Conservation (phyloP, 1,140 invertebrate genomes). For the Neocloeon triangulifer region DNA sequence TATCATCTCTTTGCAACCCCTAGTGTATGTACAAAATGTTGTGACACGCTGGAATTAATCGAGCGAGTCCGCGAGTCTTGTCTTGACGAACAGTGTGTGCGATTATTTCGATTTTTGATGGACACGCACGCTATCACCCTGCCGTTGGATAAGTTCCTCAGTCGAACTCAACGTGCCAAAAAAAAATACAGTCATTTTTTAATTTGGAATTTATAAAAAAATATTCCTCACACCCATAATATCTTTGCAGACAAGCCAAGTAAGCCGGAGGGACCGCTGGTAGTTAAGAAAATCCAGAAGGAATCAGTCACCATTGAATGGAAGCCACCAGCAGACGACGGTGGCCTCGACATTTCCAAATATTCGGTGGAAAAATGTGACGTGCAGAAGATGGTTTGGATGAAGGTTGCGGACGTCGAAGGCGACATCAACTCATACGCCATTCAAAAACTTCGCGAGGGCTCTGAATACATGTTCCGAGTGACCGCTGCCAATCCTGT, state of each 20-base stretch:
- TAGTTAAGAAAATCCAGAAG: constrained; percentile 45
- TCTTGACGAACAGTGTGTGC: too few relatives aligned
- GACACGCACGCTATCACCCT: constrained; percentile 20
- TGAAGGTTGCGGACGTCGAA: constrained; percentile 51
- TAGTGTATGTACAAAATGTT: too few relatives aligned
- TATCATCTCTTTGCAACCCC: too few relatives aligned
- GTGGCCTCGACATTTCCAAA: constrained; percentile 50
- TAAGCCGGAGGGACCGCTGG: constrained; percentile 51
- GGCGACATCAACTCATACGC: constrained; percentile 42
- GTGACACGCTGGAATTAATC: too few relatives aligned
- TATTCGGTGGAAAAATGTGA: constrained; percentile 67
- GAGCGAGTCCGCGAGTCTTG: too few relatives aligned
- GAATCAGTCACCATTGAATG: constrained; percentile 52
- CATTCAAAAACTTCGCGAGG: constrained; percentile 51
- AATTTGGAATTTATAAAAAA: constrained; percentile 3
- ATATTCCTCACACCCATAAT: too few relatives aligned
- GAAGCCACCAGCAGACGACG: constrained; percentile 59
- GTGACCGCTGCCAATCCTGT: constrained; percentile 61
- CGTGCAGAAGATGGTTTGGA: constrained; percentile 39
- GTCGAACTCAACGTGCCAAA: too few relatives aligned
- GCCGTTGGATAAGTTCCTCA: too few relatives aligned
- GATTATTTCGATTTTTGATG: too few relatives aligned
- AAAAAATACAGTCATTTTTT: background rate
- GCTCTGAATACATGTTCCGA: constrained; percentile 63
- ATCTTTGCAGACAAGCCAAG: constrained; percentile 48